Evolutionary conservation across 2,888 invertebrate species (phyloP).

Genomic region (Eurytoma californica): DNA sequence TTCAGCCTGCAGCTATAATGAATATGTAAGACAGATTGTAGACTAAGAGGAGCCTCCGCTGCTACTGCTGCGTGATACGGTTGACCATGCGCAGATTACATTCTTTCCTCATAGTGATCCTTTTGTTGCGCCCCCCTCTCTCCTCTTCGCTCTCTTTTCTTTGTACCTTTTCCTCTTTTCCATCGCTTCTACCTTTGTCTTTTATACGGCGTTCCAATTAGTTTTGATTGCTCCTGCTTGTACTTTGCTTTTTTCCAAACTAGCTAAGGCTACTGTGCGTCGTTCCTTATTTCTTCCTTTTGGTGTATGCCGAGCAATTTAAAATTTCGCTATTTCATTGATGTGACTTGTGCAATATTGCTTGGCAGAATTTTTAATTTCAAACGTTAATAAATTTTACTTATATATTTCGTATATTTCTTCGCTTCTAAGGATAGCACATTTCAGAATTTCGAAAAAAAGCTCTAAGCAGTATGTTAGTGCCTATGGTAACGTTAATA

Average conservation of each 20-base stretch:
- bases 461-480: too few relatives aligned
- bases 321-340: too few relatives aligned
- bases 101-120: constrained; percentile 58
- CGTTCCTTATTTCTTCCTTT: neutral
- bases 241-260: neutral
- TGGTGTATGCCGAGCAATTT: too few relatives aligned
- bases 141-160: constrained; percentile 17
- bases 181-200: constrained; percentile 20
- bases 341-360: too few relatives aligned
- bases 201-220: constrained; percentile 34
- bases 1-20: constrained; percentile 74
- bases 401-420: too few relatives aligned
- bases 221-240: constrained; percentile 35
- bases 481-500: too few relatives aligned
- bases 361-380: too few relatives aligned
- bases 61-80: constrained; percentile 74
- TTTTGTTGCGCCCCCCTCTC: constrained; percentile 20
- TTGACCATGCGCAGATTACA: constrained; percentile 72
- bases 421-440: too few relatives aligned
- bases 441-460: too few relatives aligned
- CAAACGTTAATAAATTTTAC: too few relatives aligned
- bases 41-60: constrained; percentile 73
- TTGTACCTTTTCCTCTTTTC: neutral
- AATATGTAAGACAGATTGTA: constrained; percentile 76
- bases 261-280: neutral